Evolutionary conservation across 2,797 vertebrate genomes (phyloP).

Genomic region (Cyclura pinguis): DNA sequence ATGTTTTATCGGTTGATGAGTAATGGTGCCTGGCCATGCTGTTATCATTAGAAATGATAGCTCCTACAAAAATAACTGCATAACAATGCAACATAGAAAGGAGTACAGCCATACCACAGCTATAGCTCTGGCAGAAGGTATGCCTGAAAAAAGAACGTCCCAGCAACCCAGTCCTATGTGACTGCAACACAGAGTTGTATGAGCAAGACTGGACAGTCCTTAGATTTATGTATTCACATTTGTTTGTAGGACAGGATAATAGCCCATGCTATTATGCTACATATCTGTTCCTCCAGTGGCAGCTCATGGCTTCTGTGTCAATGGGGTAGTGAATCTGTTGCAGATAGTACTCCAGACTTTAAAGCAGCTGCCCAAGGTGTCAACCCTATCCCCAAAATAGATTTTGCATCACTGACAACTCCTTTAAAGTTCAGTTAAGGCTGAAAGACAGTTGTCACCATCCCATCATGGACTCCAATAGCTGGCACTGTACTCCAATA

Average conservation of each 20-base stretch:
- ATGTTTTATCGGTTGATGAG: constrained; percentile 23
- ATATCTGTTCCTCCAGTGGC: no score
- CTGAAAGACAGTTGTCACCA: no score
- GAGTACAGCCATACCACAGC: background rate
- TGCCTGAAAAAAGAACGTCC: background rate
- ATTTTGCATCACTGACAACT: no score
- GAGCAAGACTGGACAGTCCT: background rate
- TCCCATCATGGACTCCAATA: no score
- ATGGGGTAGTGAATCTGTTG: background rate
- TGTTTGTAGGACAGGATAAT: background rate
- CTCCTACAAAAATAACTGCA: background rate
- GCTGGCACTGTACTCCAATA: background rate
- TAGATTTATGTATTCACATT: background rate
- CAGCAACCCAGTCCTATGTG: background rate
- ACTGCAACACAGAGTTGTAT: background rate
- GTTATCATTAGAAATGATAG: constrained; percentile 25
- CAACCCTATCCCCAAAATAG: no score
- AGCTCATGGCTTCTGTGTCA: background rate
- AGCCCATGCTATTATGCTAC: background rate
- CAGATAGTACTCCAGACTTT: no score
- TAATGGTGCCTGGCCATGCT: constrained; percentile 10
- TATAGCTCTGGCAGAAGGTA: background rate
- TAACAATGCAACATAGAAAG: background rate
- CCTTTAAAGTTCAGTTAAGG: no score
- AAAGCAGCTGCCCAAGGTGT: no score